Conservation (phyloP, 2,797 vertebrate species). For the Acanthopagrus latus region DNA sequence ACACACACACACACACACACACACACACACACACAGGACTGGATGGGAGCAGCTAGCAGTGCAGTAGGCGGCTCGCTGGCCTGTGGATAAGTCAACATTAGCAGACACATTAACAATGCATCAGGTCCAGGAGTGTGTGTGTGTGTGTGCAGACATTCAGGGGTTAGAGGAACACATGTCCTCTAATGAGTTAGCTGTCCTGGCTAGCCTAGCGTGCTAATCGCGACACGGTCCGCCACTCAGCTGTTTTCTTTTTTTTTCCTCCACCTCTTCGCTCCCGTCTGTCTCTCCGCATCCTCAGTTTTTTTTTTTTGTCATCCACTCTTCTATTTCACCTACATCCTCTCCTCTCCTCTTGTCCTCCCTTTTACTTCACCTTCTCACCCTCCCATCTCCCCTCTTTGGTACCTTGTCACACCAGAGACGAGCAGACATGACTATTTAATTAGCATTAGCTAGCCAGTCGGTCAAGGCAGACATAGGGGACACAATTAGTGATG, state of each 20-base stretch:
- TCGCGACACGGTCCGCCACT: constrained; percentile 80
- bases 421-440: constrained; percentile 69
- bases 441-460: constrained; percentile 73
- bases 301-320: background rate
- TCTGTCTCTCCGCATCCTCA: constrained; percentile 13
- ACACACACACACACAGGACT: background rate
- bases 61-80: constrained; percentile 40
- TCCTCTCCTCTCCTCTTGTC: background rate
- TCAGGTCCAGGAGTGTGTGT: constrained; percentile 47
- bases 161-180: constrained; percentile 78
- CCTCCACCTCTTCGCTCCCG: no score
- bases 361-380: constrained; percentile 11
- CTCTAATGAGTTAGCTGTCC: constrained; percentile 77
- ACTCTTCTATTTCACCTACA: background rate
- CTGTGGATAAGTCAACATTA: constrained; percentile 71
- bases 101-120: constrained; percentile 80
- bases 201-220: constrained; percentile 81
- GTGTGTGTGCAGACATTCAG: constrained; percentile 32
- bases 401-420: constrained; percentile 46
- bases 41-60: background rate
- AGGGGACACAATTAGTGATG: constrained; percentile 55
- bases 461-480: constrained; percentile 43
- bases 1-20: background rate
- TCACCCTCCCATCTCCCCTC: constrained; percentile 27
- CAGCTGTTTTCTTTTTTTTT: constrained; percentile 36